Evolutionary conservation across 92 coral and sea anemone genomes (phyloP), one percentile per base, ranked within the genome.

Genomic region (Desmophyllum pertusum): DNA sequence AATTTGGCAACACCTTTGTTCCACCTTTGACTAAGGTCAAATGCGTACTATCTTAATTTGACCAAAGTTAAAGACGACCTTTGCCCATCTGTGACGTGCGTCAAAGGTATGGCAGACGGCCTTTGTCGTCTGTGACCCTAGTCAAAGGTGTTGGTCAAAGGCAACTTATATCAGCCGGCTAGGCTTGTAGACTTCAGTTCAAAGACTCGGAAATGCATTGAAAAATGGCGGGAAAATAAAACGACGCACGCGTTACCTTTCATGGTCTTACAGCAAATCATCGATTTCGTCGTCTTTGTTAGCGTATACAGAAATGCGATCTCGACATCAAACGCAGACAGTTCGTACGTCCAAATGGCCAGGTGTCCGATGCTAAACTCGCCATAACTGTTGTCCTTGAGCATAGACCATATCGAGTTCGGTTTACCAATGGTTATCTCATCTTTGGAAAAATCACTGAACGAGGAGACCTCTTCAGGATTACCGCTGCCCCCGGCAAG

Each of bases 281-380:
- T 31, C 1, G 99, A 94, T 63, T 75, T 83, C 15, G 65, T 81
- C n/a, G 89, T 89, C 74, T 85, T 88, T 53, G 84, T 81, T 46
- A 92, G 87, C 7, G 88, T 87, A 1, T 95, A 68, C 46, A 82
- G 63, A 70, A 92, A 94, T 2, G 97, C 95, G 25, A 92, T 88
- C 51, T 88, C 89, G 13, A 94, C 89, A 36, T 94, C 92, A 45
- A 89, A 85, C 4, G 78, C 53, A 11, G 93, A 76, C 62, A 92
- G 85, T 27, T 81, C 93, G 64, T 89, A 42, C 30, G 81, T 80
- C 99, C 99, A 97, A 21, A 97, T 77, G 37, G 86, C 95, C 33
- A 97, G 79, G 76, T 97, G 99, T 10, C 93, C 98, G 29, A 97
- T 92, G 66, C 93, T 95, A 39, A 97, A 91, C 18, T 77, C 70